Evolutionary conservation across 1,140 invertebrate species (phyloP).

Genomic region (Zaprionus africanus): DNA sequence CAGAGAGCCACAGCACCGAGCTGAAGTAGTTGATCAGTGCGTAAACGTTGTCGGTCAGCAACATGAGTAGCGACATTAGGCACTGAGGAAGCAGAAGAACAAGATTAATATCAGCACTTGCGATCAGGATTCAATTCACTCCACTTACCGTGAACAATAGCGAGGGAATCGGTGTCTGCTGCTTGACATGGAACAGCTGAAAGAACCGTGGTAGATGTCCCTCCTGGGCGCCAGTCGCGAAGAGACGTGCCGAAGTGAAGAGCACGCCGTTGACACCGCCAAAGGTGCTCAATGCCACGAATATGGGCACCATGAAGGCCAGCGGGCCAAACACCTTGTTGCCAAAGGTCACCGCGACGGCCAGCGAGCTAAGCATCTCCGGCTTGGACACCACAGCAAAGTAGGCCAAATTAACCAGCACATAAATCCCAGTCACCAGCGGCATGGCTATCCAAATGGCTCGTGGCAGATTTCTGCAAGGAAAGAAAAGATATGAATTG

Average conservation of each 20-base stretch:
- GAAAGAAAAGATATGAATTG: constrained; percentile 34
- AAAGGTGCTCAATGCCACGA: constrained; percentile 93
- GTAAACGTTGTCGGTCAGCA: constrained; percentile 89
- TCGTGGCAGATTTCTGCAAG: constrained; percentile 91
- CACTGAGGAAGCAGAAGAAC: constrained; percentile 86
- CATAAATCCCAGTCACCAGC: constrained; percentile 93
- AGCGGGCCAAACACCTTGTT: constrained; percentile 90
- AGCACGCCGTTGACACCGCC: constrained; percentile 96
- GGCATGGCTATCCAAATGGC: constrained; percentile 95
- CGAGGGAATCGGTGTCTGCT: constrained; percentile 92
- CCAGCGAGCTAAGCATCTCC: constrained; percentile 91
- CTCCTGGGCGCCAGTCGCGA: constrained; percentile 91
- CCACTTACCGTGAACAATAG: constrained; percentile 89
- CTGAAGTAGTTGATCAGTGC: constrained; percentile 92
- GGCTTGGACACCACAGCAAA: constrained; percentile 92
- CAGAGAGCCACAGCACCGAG: constrained; percentile 91
- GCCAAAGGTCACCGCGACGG: constrained; percentile 94
- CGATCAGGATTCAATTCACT: neutral
- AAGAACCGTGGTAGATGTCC: constrained; percentile 93
- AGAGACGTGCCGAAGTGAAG: constrained; percentile 93
- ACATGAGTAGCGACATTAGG: constrained; percentile 89
- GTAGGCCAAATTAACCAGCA: constrained; percentile 95
- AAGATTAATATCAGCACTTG: constrained; percentile 7
- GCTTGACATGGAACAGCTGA: constrained; percentile 90
- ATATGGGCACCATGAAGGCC: constrained; percentile 93